Evolutionary conservation across 1,140 invertebrate species (phyloP).

Genomic region (Coelopa frigida): DNA sequence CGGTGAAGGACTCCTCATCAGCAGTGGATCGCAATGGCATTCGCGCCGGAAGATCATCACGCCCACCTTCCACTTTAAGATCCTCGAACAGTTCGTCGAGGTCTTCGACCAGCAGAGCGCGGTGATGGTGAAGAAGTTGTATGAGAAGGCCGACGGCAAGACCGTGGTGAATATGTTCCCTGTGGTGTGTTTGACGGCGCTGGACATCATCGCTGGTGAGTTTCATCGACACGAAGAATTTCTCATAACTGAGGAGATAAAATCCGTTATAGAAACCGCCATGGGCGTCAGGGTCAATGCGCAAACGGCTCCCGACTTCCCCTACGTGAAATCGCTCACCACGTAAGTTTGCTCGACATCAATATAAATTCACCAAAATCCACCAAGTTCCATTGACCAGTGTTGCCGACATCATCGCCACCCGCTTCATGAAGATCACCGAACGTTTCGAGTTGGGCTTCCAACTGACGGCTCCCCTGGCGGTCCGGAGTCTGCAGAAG

Average conservation of each 20-base stretch:
- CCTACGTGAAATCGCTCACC: neutral
- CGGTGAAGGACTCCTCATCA: slow-evolving; percentile 33
- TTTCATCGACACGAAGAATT: too few relatives aligned
- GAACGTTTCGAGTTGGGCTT: slow-evolving; percentile 25
- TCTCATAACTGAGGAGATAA: slow-evolving; percentile 66
- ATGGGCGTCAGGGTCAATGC: slow-evolving; percentile 50
- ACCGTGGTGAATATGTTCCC: slow-evolving; percentile 51
- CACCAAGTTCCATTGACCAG: slow-evolving; percentile 14
- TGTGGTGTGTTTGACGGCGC: slow-evolving; percentile 66
- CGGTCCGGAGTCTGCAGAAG: slow-evolving; percentile 47
- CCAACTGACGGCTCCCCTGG: slow-evolving; percentile 3
- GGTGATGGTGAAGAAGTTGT: slow-evolving; percentile 46
- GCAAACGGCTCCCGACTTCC: neutral
- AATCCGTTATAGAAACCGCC: slow-evolving; percentile 64
- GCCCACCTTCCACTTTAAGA: slow-evolving; percentile 77
- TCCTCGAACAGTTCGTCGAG: slow-evolving; percentile 67
- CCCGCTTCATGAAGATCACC: slow-evolving; percentile 24
- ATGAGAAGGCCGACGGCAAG: slow-evolving; percentile 41
- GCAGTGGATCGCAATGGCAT: slow-evolving; percentile 62
- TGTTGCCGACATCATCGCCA: slow-evolving; percentile 24
- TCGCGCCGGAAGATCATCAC: slow-evolving; percentile 67
- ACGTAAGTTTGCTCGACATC: neutral
- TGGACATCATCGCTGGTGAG: slow-evolving; percentile 14
- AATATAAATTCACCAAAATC: neutral
- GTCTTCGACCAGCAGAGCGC: slow-evolving; percentile 60